These are phyloP conservation scores for Drosophila arawakana DNA, from an alignment of 1,140 invertebrate species.

Conservation along the genomic window DNA sequence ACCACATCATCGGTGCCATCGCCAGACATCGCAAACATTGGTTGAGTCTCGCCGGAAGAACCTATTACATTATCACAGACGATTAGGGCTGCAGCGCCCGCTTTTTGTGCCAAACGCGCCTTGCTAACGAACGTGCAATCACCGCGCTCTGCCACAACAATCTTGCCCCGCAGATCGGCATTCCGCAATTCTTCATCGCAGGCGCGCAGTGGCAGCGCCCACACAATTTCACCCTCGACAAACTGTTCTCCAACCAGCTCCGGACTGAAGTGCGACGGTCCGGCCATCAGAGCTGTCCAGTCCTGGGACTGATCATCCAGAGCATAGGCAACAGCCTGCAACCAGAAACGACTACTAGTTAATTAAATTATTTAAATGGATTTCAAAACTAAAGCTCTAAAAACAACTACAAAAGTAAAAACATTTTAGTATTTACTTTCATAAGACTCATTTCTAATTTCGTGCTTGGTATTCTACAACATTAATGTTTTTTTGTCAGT, in stretches of 20 bases:
- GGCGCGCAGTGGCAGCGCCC: conserved; percentile 90
- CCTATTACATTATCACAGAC: conserved; percentile 92
- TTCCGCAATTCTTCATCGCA: conserved; percentile 85
- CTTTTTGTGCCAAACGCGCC: conserved; percentile 92
- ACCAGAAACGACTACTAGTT: background rate
- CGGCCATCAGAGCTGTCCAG: conserved; percentile 87
- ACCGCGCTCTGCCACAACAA: conserved; percentile 94
- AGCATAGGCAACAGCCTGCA: conserved; percentile 86
- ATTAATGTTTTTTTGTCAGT: no score
- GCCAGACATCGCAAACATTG: conserved; percentile 98
- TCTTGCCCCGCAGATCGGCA: conserved; percentile 88
- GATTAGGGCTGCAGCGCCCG: conserved; percentile 94
- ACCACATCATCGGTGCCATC: conserved; percentile 94
- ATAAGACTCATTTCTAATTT: no score
- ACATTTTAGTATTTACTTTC: no score
- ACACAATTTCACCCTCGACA: conserved; percentile 87
- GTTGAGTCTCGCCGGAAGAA: conserved; percentile 89
- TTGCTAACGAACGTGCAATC: conserved; percentile 99
- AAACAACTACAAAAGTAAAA: no score
- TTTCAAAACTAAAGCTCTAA: background rate
- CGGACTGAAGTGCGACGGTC: conserved; percentile 96
- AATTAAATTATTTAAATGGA: background rate
- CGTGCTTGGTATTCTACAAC: no score
- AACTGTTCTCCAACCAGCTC: conserved; percentile 88
- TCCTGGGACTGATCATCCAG: conserved; percentile 78